phyloP scores from a whole-genome alignment of 1,140 invertebrate species.

The Drosophila ananassae region DNA sequence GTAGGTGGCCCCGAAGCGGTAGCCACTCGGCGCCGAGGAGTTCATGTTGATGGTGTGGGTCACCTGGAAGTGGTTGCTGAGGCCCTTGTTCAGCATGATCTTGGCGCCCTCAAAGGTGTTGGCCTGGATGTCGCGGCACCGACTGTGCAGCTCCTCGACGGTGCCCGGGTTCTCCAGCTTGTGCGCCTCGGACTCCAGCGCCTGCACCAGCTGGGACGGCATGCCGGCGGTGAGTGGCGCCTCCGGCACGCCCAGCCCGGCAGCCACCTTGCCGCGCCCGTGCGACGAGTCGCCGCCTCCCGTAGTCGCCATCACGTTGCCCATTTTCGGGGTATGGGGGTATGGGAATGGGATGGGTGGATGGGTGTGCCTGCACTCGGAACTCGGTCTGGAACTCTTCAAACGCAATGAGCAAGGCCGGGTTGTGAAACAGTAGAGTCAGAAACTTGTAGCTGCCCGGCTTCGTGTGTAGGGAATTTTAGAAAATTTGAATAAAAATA shows the following conservation, averaged over 20 bases:
- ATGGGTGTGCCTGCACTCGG: too few relatives aligned
- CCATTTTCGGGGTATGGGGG: constrained; percentile 83
- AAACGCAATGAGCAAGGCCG: background rate
- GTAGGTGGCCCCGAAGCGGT: constrained; percentile 98
- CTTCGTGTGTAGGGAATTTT: constrained; percentile 9
- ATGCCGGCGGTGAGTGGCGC: constrained; percentile 55
- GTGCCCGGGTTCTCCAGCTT: constrained; percentile 93
- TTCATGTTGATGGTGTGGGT: constrained; percentile 96
- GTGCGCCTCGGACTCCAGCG: constrained; percentile 9
- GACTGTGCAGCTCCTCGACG: constrained; percentile 98
- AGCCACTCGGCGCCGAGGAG: constrained; percentile 93
- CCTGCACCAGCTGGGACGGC: constrained; percentile 68
- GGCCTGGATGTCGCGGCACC: constrained; percentile 98
- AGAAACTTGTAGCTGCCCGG: constrained; percentile 13
- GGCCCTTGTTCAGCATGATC: constrained; percentile 96
- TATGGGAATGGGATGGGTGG: too few relatives aligned
- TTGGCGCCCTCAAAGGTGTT: constrained; percentile 98
- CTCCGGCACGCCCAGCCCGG: constrained; percentile 26
- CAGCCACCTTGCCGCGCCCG: background rate
- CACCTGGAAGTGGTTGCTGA: constrained; percentile 99
- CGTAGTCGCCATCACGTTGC: constrained; percentile 87
- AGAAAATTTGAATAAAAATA: constrained; percentile 14
- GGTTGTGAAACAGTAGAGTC: background rate
- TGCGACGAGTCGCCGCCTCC: constrained; percentile 29
- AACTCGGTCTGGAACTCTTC: background rate